phyloP scores from a whole-genome alignment of 2,113 vertebrate species.

The Rhinopomastus cyanomelas region DNA sequence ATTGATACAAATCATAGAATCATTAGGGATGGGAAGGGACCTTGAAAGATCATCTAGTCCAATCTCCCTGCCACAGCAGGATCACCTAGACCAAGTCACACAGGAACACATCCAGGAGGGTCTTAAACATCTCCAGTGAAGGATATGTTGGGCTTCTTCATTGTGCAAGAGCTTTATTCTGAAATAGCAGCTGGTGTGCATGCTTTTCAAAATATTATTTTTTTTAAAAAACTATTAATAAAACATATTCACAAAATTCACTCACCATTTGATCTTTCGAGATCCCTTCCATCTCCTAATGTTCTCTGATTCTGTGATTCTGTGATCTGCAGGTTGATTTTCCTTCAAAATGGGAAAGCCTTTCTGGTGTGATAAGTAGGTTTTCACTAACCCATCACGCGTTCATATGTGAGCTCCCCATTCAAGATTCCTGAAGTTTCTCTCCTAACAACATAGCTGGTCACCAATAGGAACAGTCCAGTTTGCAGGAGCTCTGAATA shows the following conservation, averaged over 20 bases:
- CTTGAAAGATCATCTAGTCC: no score
- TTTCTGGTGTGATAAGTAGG: background rate
- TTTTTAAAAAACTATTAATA: background rate
- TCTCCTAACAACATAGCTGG: background rate
- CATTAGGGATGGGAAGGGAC: no score
- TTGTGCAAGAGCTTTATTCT: background rate
- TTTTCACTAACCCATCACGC: no score
- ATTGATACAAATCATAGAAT: background rate
- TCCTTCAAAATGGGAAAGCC: slow-evolving; percentile 12
- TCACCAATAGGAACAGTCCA: background rate
- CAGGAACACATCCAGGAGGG: no score
- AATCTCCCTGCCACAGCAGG: no score
- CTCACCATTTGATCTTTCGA: background rate
- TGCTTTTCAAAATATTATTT: background rate
- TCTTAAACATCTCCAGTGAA: no score
- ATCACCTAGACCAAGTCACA: no score
- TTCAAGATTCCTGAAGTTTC: background rate
- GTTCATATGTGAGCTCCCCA: background rate
- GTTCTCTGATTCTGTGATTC: no score
- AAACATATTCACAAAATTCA: background rate
- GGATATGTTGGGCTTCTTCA: background rate
- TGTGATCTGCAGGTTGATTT: background rate
- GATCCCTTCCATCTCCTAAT: no score
- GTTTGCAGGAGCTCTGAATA: background rate
- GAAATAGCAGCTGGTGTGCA: background rate